Percentiles rank a stretch among this genome's conserved stretches.
Evolutionary conservation across 2,888 invertebrate genomes (phyloP).

Genomic region (Pteria penguin): DNA sequence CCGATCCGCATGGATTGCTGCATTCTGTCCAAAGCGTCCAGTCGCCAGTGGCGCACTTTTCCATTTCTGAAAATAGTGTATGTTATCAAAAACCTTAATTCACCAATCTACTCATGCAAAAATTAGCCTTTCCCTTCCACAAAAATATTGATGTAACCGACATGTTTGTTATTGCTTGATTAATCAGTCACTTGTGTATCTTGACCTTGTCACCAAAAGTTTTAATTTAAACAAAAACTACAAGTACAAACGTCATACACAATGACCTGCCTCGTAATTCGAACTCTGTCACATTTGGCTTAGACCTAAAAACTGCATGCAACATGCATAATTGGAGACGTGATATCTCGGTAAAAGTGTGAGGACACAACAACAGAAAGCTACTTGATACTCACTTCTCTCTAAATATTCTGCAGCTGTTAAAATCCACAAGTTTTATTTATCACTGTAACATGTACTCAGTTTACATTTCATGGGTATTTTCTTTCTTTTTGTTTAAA

Average conservation of each 20-base stretch:
- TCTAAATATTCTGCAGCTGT: constrained; percentile 22
- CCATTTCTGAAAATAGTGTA: constrained; percentile 64
- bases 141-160: no score
- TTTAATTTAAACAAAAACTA: no score
- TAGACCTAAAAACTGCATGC: background rate
- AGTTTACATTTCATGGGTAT: no score
- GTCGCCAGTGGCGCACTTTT: constrained; percentile 83
- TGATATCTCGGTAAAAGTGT: background rate
- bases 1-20: constrained; percentile 81
- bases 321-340: background rate
- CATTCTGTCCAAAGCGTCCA: constrained; percentile 82
- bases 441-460: no score
- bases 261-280: background rate
- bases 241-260: no score
- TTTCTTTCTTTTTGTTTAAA: no score
- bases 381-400: constrained; percentile 16
- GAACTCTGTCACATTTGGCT: background rate
- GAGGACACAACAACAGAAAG: background rate
- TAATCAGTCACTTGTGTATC: no score
- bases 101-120: no score
- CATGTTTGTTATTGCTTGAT: no score
- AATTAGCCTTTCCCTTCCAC: no score
- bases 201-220: no score
- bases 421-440: constrained; percentile 9
- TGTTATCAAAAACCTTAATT: background rate